phyloP scores from a whole-genome alignment of 2,113 vertebrate genomes.

The Oophaga pumilio region DNA sequence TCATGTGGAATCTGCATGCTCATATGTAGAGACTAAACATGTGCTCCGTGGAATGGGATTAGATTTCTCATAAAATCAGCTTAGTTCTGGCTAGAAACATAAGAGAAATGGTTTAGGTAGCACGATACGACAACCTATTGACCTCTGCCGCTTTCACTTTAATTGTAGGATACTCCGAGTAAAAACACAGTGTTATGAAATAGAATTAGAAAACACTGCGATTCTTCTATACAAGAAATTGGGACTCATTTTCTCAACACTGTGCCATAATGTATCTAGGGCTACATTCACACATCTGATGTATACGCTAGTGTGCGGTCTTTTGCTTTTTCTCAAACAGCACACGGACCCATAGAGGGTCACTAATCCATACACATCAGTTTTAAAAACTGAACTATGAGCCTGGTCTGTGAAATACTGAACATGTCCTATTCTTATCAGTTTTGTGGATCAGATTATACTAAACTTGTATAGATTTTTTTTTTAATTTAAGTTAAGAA shows the following conservation, averaged over 20 bases:
- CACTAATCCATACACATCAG: no score
- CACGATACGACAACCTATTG: neutral
- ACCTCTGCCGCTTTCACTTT: neutral
- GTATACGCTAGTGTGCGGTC: no score
- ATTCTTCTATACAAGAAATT: neutral
- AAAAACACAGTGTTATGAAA: neutral
- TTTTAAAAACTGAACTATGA: no score
- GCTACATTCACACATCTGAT: no score
- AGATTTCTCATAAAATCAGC: slow-evolving; percentile 14
- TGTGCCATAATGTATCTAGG: neutral
- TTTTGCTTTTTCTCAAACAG: no score
- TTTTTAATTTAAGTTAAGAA: no score
- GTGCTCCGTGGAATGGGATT: slow-evolving; percentile 3
- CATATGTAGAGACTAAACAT: slow-evolving; percentile 25
- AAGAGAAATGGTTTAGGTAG: neutral
- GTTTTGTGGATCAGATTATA: no score
- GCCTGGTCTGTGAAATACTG: no score
- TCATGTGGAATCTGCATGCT: slow-evolving; percentile 18
- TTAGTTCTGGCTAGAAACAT: neutral
- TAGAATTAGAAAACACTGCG: neutral
- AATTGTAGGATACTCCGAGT: neutral
- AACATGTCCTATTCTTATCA: no score
- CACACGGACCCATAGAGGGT: no score
- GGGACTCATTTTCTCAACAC: neutral
- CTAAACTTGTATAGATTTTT: no score